Conservation (phyloP, 2,888 invertebrate species). For the Drosophila macrospina region DNA sequence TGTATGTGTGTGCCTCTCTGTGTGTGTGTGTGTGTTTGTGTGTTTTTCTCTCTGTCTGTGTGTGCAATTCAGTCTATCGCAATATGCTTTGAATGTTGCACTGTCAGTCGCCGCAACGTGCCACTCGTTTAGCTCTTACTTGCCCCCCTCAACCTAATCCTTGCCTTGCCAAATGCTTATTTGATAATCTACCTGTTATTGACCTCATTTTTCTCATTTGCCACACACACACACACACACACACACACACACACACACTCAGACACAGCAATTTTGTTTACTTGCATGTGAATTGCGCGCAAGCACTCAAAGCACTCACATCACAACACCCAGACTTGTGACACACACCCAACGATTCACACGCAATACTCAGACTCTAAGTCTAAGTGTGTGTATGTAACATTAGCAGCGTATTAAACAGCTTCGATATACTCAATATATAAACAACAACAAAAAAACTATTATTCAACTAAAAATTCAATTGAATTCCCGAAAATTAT, state of each 20-base stretch:
- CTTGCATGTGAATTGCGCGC: conserved; percentile 36
- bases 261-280: conserved; percentile 52
- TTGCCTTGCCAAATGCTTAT: conserved; percentile 68
- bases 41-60: not conserved
- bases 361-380: conserved; percentile 8
- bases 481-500: too few relatives aligned
- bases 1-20: not conserved
- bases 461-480: too few relatives aligned
- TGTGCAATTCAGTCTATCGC: conserved; percentile 14
- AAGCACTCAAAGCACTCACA: conserved; percentile 15
- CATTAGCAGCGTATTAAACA: too few relatives aligned
- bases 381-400: too few relatives aligned
- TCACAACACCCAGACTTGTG: conserved; percentile 5
- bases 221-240: conserved; percentile 28
- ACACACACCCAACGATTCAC: not conserved
- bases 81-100: conserved; percentile 43
- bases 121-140: not conserved
- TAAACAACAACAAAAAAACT: too few relatives aligned
- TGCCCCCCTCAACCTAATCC: not conserved
- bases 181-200: conserved; percentile 82
- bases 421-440: too few relatives aligned
- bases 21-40: not conserved
- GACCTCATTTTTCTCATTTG: conserved; percentile 75
- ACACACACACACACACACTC: conserved; percentile 28
- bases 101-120: not conserved